phyloP scores from a whole-genome alignment of 2,888 invertebrate genomes.

The Lasiommata megera region DNA sequence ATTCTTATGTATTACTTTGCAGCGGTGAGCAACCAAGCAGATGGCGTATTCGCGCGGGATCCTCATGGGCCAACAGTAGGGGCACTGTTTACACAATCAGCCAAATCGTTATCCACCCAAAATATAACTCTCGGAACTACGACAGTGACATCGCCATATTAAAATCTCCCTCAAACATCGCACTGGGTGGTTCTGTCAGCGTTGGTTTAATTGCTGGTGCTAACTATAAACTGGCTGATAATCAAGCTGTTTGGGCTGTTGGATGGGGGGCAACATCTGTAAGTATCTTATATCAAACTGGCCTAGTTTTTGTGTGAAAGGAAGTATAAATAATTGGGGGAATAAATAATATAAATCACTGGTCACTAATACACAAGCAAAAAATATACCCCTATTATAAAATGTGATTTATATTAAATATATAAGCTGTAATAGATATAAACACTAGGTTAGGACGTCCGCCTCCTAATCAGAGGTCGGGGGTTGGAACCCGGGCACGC shows the following conservation, averaged over 20 bases:
- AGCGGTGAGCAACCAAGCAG: constrained; percentile 37
- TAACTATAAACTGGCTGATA: constrained; percentile 47
- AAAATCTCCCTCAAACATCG: constrained; percentile 34
- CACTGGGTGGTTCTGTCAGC: constrained; percentile 34
- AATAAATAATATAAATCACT: no score
- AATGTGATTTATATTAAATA: no score
- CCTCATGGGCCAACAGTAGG: constrained; percentile 43
- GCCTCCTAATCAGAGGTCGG: no score
- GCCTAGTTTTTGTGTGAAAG: no score
- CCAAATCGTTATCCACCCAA: constrained; percentile 37
- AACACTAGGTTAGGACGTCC: no score
- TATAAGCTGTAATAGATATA: no score
- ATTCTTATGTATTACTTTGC: constrained; percentile 15
- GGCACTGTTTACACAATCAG: constrained; percentile 38
- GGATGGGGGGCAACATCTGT: constrained; percentile 56
- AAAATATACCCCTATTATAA: no score
- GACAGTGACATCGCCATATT: constrained; percentile 50
- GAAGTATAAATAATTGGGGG: no score
- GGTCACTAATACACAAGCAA: no score
- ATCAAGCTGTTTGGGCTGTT: constrained; percentile 48
- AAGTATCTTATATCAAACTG: constrained; percentile 36
- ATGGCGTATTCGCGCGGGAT: constrained; percentile 45
- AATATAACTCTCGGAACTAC: constrained; percentile 29
- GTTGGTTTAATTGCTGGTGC: constrained; percentile 45
- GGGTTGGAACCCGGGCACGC: no score